Percentiles rank a stretch among this genome's conserved stretches.
Evolutionary conservation across 2,113 vertebrate species (phyloP).

Genomic region (Deroptyus accipitrinus): DNA sequence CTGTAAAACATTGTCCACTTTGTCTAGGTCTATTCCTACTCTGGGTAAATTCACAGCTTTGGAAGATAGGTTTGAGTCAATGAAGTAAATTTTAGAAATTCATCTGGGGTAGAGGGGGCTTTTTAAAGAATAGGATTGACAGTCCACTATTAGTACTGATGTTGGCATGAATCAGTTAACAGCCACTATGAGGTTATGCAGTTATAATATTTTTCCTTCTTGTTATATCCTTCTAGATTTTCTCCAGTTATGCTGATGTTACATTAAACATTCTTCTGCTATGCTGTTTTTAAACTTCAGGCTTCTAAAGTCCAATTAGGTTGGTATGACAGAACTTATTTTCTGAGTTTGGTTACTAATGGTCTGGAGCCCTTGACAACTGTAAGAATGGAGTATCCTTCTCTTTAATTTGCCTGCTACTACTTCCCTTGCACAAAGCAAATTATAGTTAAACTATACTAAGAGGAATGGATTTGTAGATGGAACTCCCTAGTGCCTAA

Average conservation of each 20-base stretch:
- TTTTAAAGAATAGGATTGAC: neutral
- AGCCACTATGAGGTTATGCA: neutral
- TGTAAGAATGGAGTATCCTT: neutral
- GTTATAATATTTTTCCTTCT: neutral
- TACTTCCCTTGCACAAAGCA: neutral
- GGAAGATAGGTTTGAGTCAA: neutral
- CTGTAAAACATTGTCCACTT: neutral
- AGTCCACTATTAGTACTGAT: neutral
- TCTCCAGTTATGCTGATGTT: neutral
- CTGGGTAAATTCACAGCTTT: neutral
- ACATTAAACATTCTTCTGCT: neutral
- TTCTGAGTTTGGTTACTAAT: neutral
- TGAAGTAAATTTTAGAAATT: neutral
- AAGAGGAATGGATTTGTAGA: neutral
- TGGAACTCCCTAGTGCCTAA: neutral
- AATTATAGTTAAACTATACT: neutral
- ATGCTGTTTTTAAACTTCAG: neutral
- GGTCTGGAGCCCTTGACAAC: neutral
- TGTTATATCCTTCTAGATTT: neutral
- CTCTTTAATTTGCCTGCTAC: neutral
- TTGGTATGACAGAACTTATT: neutral
- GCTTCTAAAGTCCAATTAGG: neutral
- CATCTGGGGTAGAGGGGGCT: neutral
- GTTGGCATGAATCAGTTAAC: neutral
- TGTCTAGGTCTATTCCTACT: neutral